Conservation (phyloP, 2,113 vertebrate genomes). For the Amblyornis subalaris region DNA sequence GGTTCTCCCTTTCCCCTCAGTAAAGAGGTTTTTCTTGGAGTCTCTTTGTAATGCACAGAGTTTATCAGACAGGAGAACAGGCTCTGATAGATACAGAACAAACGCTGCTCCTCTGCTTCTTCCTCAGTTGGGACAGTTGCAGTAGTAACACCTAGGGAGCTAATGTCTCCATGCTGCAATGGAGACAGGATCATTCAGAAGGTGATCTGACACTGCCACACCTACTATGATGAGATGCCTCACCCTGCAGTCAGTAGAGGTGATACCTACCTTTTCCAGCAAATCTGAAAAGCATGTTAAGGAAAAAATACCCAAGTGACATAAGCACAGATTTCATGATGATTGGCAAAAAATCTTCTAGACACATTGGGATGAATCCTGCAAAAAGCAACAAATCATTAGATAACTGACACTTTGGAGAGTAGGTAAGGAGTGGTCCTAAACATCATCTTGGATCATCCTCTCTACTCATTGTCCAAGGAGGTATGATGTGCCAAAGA, state of each 20-base stretch:
- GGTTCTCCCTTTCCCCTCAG: background rate
- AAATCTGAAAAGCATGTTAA: constrained; percentile 65
- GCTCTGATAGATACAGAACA: background rate
- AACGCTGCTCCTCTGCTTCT: background rate
- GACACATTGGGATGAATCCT: background rate
- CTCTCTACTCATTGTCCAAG: background rate
- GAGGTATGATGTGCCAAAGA: background rate
- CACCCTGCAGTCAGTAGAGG: background rate
- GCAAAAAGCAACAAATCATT: background rate
- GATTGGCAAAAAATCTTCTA: background rate
- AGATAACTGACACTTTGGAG: background rate
- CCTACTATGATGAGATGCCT: background rate
- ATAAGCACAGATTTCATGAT: background rate
- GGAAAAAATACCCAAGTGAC: background rate
- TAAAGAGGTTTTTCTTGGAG: background rate
- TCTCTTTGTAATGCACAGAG: background rate
- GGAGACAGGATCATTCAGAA: background rate
- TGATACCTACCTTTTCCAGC: constrained; percentile 69
- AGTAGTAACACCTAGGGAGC: background rate
- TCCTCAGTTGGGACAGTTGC: background rate
- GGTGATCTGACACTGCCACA: background rate
- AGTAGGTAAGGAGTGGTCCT: background rate
- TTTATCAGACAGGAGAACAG: background rate
- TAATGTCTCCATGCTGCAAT: background rate
- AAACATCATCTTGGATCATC: background rate